phyloP scores from a whole-genome alignment of 2,797 vertebrate species.

The Delichon dasypus region DNA sequence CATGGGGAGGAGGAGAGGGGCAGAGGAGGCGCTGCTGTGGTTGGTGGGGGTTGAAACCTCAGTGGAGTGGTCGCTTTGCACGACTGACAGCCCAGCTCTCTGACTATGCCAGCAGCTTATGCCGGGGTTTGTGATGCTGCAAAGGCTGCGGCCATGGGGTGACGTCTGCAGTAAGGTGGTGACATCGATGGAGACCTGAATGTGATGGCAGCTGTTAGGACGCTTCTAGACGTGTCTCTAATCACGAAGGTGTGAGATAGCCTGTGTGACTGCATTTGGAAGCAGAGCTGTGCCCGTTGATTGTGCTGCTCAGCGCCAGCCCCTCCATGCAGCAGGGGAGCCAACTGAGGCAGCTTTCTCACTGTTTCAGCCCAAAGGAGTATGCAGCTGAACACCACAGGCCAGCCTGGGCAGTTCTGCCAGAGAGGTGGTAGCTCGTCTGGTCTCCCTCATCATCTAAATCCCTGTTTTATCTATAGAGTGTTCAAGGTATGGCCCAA shows the following conservation, averaged over 20 bases:
- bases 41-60: neutral
- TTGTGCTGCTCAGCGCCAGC: neutral
- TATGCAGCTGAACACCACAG: rapidly evolving
- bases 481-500: neutral
- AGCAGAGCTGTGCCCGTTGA: neutral
- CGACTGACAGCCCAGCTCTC: neutral
- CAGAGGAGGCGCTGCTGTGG: neutral
- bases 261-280: neutral
- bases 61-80: neutral
- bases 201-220: neutral
- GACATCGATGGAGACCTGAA: neutral
- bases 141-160: neutral
- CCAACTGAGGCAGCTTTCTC: neutral
- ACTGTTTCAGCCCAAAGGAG: neutral
- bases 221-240: neutral
- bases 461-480: neutral
- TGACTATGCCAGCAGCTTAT: neutral
- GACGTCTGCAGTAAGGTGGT: neutral
- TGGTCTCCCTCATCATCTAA: neutral
- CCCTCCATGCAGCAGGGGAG: neutral
- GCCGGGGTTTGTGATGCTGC: neutral
- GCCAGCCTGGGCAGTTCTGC: neutral
- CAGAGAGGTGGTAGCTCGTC: neutral
- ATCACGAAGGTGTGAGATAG: neutral
- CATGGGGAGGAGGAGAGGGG: neutral